Conservation (phyloP, 2,113 vertebrate genomes). For the Psittacus erithacus region DNA sequence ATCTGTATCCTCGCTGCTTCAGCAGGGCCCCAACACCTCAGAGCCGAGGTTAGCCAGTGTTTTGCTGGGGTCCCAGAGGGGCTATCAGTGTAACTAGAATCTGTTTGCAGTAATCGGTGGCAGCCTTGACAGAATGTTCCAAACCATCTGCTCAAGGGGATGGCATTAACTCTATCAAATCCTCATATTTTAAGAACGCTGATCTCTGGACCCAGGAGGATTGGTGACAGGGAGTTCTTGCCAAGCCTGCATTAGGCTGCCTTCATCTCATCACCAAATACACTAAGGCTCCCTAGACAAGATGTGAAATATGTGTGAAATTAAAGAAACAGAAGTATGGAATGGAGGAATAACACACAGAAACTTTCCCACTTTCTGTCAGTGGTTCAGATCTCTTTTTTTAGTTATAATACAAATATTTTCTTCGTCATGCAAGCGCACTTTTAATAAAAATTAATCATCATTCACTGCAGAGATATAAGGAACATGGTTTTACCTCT, state of each 20-base stretch:
- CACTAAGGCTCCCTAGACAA: conserved; percentile 55
- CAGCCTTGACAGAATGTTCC: conserved; percentile 93
- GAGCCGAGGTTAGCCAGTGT: conserved; percentile 53
- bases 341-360: neutral
- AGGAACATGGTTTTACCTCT: neutral
- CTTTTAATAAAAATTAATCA: neutral
- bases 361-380: neutral
- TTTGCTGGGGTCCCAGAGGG: conserved; percentile 84
- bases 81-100: conserved; percentile 86
- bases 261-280: conserved; percentile 64
- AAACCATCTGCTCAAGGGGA: conserved; percentile 93
- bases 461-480: neutral
- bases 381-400: neutral
- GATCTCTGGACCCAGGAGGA: conserved; percentile 86
- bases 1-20: neutral
- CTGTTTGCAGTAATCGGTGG: conserved; percentile 93
- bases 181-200: conserved; percentile 89
- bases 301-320: conserved; percentile 57
- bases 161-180: conserved; percentile 86
- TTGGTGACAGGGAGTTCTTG: conserved; percentile 73
- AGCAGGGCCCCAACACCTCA: conserved; percentile 11
- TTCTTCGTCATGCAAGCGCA: fast-evolving
- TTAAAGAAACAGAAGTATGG: conserved; percentile 33
- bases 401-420: neutral
- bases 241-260: conserved; percentile 74